Percentiles rank a stretch among this genome's conserved stretches.
These are phyloP conservation scores for Baronia brevicornis DNA, from an alignment of 2,888 invertebrate species.

Conservation along the genomic window DNA sequence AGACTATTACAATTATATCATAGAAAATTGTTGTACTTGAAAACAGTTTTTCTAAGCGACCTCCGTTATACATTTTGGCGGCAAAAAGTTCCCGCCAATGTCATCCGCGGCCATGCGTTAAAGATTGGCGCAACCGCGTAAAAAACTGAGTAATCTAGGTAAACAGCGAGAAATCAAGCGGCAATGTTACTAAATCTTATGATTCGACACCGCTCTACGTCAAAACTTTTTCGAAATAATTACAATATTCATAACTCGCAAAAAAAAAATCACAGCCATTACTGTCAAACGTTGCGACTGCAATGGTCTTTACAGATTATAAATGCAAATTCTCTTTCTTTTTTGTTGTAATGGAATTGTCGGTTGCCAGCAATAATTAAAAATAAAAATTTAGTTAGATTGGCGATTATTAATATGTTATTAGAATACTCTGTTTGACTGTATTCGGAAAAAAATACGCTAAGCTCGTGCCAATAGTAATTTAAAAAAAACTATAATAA, in stretches of 20 bases:
- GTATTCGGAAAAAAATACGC: no score
- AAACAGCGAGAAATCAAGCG: slow-evolving; percentile 69
- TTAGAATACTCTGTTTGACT: no score
- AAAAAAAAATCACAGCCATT: slow-evolving; percentile 17
- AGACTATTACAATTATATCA: slow-evolving; percentile 24
- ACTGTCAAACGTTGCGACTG: slow-evolving; percentile 7
- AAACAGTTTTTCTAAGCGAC: slow-evolving; percentile 38
- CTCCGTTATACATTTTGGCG: slow-evolving; percentile 37
- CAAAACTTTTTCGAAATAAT: slow-evolving; percentile 31
- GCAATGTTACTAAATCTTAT: slow-evolving; percentile 50
- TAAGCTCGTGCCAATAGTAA: no score
- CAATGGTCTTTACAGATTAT: slow-evolving; percentile 13
- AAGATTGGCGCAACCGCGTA: slow-evolving; percentile 59
- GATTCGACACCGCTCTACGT: slow-evolving; percentile 29
- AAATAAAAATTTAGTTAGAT: no score
- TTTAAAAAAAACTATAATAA: no score
- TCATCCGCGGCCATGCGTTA: slow-evolving; percentile 64
- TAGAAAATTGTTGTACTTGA: slow-evolving; percentile 27
- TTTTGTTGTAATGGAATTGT: no score
- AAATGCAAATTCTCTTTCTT: slow-evolving; percentile 2
- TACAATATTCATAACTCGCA: slow-evolving; percentile 29
- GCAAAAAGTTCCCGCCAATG: slow-evolving; percentile 63
- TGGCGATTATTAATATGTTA: no score
- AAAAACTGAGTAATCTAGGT: slow-evolving; percentile 68
- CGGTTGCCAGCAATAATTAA: no score